Evolutionary conservation across 1,140 invertebrate species (phyloP).

Genomic region (Bombus sylvicola): DNA sequence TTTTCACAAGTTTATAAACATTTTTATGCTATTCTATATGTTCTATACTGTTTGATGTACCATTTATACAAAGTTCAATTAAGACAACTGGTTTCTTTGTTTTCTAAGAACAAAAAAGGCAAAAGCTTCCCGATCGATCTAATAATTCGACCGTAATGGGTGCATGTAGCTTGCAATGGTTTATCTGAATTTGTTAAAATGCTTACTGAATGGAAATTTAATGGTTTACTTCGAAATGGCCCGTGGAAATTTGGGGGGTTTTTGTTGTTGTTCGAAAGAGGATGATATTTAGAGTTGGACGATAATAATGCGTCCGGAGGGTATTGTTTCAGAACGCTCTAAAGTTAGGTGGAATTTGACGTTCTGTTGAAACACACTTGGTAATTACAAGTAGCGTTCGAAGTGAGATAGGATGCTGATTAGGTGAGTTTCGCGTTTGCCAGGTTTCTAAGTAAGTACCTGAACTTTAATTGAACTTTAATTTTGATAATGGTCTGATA

Average conservation of each 20-base stretch:
- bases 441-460: no score
- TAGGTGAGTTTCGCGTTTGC: no score
- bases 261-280: not conserved
- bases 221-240: not conserved
- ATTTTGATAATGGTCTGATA: not conserved
- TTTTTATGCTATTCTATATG: no score
- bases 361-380: not conserved
- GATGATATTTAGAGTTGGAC: not conserved
- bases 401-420: not conserved
- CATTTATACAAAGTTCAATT: not conserved
- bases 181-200: no score
- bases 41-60: no score
- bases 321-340: not conserved
- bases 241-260: not conserved
- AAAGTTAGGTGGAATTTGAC: not conserved
- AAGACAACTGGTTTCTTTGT: not conserved
- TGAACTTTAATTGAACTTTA: not conserved
- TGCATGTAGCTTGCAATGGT: not conserved
- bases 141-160: no score
- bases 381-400: not conserved
- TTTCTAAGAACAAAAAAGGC: not conserved
- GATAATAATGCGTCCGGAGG: not conserved
- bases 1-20: no score
- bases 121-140: no score
- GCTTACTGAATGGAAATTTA: not conserved